Conservation (phyloP, 2,113 vertebrate species). For the Muntiacus reevesi region DNA sequence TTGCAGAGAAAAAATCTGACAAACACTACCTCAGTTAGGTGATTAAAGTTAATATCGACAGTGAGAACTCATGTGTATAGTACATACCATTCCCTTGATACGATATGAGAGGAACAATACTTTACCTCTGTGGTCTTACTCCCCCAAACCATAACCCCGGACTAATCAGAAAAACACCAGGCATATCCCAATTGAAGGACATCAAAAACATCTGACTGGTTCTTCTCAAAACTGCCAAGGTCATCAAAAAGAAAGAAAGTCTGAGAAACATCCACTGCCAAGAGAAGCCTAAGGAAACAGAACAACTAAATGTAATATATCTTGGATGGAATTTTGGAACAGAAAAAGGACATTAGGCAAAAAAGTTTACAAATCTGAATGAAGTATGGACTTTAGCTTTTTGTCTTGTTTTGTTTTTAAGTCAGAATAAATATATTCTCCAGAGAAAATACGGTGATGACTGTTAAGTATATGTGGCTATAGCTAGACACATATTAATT, state of each 20-base stretch:
- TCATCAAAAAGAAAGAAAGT: neutral
- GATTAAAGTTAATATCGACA: neutral
- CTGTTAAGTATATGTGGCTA: neutral
- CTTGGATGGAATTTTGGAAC: neutral
- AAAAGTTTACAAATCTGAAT: conserved; percentile 1
- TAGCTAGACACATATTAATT: neutral
- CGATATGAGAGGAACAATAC: neutral
- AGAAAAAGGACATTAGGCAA: neutral
- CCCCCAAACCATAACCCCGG: neutral
- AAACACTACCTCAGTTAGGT: neutral
- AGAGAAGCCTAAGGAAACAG: neutral
- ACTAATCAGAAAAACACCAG: neutral
- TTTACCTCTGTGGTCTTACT: neutral
- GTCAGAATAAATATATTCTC: neutral
- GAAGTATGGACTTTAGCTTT: neutral
- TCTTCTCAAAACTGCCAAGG: neutral
- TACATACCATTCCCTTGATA: neutral
- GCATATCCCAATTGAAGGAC: neutral
- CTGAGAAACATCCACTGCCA: neutral
- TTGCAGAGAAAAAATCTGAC: neutral
- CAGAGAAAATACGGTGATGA: neutral
- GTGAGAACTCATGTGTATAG: accelerated
- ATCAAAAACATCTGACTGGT: neutral
- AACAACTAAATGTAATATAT: neutral
- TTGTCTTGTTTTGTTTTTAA: neutral